Evolutionary conservation across 2,888 invertebrate species (phyloP).

Genomic region (Reticulitermes lucifugus): DNA sequence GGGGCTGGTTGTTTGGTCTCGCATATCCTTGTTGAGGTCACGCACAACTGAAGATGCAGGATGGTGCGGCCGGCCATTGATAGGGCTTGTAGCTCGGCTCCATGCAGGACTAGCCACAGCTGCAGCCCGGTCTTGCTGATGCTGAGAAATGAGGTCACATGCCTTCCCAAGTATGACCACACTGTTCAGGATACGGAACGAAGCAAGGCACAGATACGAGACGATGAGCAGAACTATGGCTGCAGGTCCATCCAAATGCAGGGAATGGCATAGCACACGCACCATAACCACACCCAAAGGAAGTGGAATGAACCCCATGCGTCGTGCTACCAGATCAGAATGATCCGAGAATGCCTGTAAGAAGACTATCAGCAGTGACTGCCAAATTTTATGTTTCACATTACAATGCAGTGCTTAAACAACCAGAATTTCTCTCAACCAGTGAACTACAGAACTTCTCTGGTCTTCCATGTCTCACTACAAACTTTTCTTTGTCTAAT

Average conservation of each 20-base stretch:
- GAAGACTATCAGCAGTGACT: too few relatives aligned
- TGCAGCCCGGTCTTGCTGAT: conserved; percentile 60
- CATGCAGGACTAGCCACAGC: conserved; percentile 9
- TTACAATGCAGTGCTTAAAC: too few relatives aligned
- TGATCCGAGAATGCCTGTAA: conserved; percentile 91
- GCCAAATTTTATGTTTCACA: too few relatives aligned
- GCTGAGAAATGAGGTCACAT: conserved; percentile 85
- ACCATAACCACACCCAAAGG: conserved; percentile 94
- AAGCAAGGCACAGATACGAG: conserved; percentile 81
- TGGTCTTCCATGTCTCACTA: too few relatives aligned
- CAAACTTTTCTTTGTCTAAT: too few relatives aligned
- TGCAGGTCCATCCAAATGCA: conserved; percentile 79
- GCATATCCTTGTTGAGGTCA: conserved; percentile 44
- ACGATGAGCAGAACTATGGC: conserved; percentile 78
- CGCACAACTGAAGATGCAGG: conserved; percentile 28
- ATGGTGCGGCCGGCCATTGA: conserved; percentile 41
- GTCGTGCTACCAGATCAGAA: conserved; percentile 93
- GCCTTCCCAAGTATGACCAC: conserved; percentile 92
- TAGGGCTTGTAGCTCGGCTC: conserved; percentile 50
- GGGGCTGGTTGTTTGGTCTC: conserved; percentile 17
- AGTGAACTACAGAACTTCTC: too few relatives aligned
- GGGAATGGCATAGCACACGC: conserved; percentile 85
- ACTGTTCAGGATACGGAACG: conserved; percentile 85
- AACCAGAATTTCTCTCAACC: too few relatives aligned
- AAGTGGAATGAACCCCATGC: conserved; percentile 98